Evolutionary conservation across 2,113 vertebrate species (phyloP), one percentile per base, ranked within the genome.

Genomic region (Edolisoma coerulescens): DNA sequence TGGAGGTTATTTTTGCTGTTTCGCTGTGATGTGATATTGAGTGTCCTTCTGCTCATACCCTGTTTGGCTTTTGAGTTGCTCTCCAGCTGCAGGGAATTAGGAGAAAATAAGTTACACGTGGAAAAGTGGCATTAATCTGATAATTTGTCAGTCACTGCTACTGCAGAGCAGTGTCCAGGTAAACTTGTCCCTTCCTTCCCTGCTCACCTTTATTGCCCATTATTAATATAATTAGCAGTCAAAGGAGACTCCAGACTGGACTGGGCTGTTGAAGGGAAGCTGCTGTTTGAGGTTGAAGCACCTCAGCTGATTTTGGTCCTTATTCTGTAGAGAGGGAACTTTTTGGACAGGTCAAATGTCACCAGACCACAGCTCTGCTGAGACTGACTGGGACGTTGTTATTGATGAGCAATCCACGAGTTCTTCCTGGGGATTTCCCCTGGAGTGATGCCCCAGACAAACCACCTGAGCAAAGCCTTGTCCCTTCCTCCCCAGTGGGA

Each of bases 401-500:
- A 39, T 2, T 10, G 3, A 12, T 3, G 44, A 50, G 41, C 52
- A 75, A 28, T 6, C 5, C 6, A 3, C 0, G 9, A 9, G 13
- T 76, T 50, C 42, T 64, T 16, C 41, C 26, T 30, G 63, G 42
- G 30, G 8, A 6, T 26, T 52, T 44, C 27, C 3, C 33, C 26
- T 63, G 82, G 20, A 52, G 33, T 2, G 1, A 32, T 32, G 11
- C 32, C 24, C 13, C 23, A 37, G 49, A 41, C 22, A 35, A 44
- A 33, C 21, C 35, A 39, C 32, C 60, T n/a, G n/a, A 76, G 86
- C 24, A 57, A n/a, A 74, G 27, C 41, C 61, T 42, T 0, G 1
- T 61, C 32, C 24, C 27, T 52, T 35, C 60, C 33, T 82, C 33
- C 16, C 27, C 20, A 15, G 26, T 44, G 68, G 32, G 32, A 73